Evolutionary conservation across 2,113 vertebrate species (phyloP).

Genomic region (Hemiscyllium ocellatum): DNA sequence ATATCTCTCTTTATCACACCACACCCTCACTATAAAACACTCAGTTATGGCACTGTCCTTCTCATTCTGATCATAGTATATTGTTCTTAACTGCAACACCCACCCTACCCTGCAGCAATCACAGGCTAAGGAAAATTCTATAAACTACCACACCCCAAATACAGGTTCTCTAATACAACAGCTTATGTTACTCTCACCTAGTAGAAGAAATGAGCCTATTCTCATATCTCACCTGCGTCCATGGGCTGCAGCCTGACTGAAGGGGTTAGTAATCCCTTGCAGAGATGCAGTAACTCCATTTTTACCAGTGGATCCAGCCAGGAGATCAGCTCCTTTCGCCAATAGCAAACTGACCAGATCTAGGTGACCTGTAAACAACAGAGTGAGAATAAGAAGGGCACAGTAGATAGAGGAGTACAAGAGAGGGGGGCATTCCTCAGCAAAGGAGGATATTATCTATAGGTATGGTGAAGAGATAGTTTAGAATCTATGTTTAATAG

Average conservation of each 20-base stretch:
- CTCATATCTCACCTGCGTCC: slow-evolving; percentile 60
- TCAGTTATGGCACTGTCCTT: not conserved
- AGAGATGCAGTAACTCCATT: slow-evolving; percentile 60
- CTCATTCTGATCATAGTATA: not conserved
- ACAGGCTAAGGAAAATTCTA: not conserved
- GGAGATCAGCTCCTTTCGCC: slow-evolving; percentile 65
- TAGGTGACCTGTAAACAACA: slow-evolving; percentile 56
- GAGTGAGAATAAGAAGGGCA: not conserved
- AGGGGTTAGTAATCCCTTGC: slow-evolving; percentile 65
- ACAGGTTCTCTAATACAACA: not conserved
- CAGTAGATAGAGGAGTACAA: not conserved
- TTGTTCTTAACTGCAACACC: no score
- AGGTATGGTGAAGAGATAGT: not conserved
- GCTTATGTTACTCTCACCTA: no score
- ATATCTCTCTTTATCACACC: not conserved
- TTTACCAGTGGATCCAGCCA: slow-evolving; percentile 62
- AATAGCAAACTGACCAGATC: slow-evolving; percentile 65
- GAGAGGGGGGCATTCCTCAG: not conserved
- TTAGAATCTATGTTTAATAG: not conserved
- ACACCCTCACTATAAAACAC: not conserved
- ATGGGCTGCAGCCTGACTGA: slow-evolving; percentile 66
- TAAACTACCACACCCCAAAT: not conserved
- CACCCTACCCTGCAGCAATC: not conserved
- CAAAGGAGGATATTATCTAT: not conserved
- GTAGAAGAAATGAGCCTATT: not conserved